phyloP scores from a whole-genome alignment of 2,113 vertebrate genomes.

The Camarhynchus parvulus region DNA sequence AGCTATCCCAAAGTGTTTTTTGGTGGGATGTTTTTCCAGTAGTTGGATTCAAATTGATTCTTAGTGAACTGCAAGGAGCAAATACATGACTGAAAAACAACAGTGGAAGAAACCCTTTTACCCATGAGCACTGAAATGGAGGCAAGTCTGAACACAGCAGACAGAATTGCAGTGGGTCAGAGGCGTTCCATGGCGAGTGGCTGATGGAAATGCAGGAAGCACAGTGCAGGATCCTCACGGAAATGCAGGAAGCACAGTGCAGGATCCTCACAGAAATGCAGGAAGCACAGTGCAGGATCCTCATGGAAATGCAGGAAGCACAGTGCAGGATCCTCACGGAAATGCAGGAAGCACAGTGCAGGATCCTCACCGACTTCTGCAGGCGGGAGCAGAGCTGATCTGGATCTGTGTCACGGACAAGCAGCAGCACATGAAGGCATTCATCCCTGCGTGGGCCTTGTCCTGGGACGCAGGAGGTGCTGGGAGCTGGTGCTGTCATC shows the following conservation, averaged over 20 bases:
- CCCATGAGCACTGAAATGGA: not conserved
- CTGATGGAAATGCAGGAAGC: not conserved
- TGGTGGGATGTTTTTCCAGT: not conserved
- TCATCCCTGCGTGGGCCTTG: not conserved
- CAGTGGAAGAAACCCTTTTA: not conserved
- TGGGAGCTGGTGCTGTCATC: not conserved
- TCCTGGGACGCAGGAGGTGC: fast-evolving
- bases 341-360: not conserved
- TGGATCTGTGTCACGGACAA: not conserved
- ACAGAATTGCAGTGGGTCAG: not conserved
- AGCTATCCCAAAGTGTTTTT: not conserved
- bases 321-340: no score
- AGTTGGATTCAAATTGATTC: not conserved
- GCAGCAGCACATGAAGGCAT: not conserved
- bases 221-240: no score
- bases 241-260: no score
- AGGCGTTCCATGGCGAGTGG: not conserved
- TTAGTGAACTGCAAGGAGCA: not conserved
- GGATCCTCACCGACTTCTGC: fast-evolving
- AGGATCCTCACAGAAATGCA: no score
- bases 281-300: no score
- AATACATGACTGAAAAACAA: not conserved
- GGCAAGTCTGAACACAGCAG: not conserved
- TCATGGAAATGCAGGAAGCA: no score
- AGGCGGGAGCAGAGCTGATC: fast-evolving